Evolutionary conservation across 2,888 invertebrate species (phyloP).

Genomic region (Scaeva pyrastri): DNA sequence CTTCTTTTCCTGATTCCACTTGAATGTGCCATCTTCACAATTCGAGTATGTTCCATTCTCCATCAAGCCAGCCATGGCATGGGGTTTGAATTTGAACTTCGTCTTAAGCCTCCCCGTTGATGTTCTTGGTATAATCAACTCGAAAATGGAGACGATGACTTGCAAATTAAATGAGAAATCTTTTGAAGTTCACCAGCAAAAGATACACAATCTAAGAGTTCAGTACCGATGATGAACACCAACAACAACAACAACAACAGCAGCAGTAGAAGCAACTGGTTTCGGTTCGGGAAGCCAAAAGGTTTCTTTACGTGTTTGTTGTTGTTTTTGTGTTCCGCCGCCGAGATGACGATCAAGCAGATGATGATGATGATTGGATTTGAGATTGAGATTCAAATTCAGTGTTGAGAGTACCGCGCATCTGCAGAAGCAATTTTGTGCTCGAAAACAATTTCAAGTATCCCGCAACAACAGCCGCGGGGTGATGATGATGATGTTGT

Average conservation of each 20-base stretch:
- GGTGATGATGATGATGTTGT: constrained; percentile 24
- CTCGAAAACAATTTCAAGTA: constrained; percentile 75
- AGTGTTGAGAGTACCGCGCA: constrained; percentile 68
- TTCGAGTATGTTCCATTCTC: constrained; percentile 12
- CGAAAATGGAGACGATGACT: constrained; percentile 75
- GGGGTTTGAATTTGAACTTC: constrained; percentile 14
- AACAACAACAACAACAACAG: constrained; percentile 9
- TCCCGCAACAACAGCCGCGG: constrained; percentile 54
- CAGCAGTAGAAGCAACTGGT: constrained; percentile 44
- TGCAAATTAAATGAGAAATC: constrained; percentile 74
- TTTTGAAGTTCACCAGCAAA: constrained; percentile 75
- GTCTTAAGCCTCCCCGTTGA: constrained; percentile 37
- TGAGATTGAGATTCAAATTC: constrained; percentile 51
- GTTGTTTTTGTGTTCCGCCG: constrained; percentile 4
- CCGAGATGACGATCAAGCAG: constrained; percentile 58
- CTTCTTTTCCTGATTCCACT: constrained; percentile 54
- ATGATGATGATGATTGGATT: constrained; percentile 58
- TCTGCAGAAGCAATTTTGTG: constrained; percentile 76
- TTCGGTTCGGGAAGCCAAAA: constrained; percentile 63
- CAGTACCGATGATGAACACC: constrained; percentile 73
- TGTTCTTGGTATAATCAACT: constrained; percentile 73
- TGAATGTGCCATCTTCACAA: constrained; percentile 60
- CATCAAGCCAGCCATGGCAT: constrained; percentile 29
- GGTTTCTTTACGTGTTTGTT: constrained; percentile 36
- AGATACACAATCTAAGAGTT: constrained; percentile 43